phyloP scores from a whole-genome alignment of 1,140 invertebrate genomes.

The Delia radicum region DNA sequence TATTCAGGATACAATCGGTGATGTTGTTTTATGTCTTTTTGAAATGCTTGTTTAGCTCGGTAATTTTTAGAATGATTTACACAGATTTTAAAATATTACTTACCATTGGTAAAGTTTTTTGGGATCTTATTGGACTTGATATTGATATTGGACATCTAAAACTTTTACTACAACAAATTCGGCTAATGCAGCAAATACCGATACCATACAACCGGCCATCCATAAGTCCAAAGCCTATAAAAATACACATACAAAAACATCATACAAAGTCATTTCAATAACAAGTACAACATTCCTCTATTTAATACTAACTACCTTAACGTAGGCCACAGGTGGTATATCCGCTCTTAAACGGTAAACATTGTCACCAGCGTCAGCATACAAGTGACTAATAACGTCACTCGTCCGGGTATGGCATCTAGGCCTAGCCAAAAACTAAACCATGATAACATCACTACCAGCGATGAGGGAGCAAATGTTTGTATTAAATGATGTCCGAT shows the following conservation, averaged over 20 bases:
- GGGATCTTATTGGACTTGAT: slow-evolving; percentile 64
- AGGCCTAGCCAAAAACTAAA: slow-evolving; percentile 85
- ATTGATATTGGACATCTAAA: slow-evolving; percentile 70
- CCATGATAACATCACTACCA: slow-evolving; percentile 86
- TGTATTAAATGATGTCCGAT: slow-evolving; percentile 86
- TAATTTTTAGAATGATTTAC: no score
- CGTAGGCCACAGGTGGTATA: slow-evolving; percentile 79
- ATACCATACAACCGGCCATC: slow-evolving; percentile 86
- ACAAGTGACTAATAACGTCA: slow-evolving; percentile 79
- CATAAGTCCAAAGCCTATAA: slow-evolving; percentile 78
- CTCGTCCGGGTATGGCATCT: slow-evolving; percentile 80
- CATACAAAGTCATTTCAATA: background rate
- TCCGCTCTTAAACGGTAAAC: slow-evolving; percentile 76
- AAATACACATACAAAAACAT: slow-evolving; percentile 29
- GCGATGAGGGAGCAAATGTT: slow-evolving; percentile 81
- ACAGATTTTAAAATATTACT: slow-evolving; percentile 36
- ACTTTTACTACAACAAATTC: slow-evolving; percentile 86
- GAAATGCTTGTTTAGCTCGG: background rate
- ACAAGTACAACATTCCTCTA: background rate
- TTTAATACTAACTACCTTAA: slow-evolving; percentile 60
- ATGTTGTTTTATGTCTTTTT: background rate
- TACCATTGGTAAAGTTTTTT: slow-evolving; percentile 66
- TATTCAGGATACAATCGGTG: no score
- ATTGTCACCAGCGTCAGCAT: slow-evolving; percentile 81
- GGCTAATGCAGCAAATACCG: slow-evolving; percentile 79